Conservation (phyloP, 2,888 invertebrate species). For the Oscheius sp. region DNA sequence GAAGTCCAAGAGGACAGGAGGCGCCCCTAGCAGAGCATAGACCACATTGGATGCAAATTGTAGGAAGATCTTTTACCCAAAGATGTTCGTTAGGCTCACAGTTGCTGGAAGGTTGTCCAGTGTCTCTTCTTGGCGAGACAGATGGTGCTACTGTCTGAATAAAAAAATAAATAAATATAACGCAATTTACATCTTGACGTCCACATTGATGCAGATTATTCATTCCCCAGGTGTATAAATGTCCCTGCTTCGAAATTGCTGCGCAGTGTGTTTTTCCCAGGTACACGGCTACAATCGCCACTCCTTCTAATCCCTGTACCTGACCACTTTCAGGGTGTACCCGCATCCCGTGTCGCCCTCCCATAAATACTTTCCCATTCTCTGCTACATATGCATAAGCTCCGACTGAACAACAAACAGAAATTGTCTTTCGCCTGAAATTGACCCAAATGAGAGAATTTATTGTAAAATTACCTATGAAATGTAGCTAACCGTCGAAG, state of each 20-base stretch:
- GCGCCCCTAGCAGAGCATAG: slow-evolving; percentile 93
- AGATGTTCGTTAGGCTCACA: slow-evolving; percentile 52
- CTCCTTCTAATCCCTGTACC: slow-evolving; percentile 44
- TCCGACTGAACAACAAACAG: slow-evolving; percentile 91
- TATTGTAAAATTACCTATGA: slow-evolving; percentile 44
- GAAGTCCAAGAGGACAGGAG: slow-evolving; percentile 77
- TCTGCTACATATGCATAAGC: slow-evolving; percentile 91
- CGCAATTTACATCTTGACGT: slow-evolving; percentile 37
- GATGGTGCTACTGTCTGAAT: slow-evolving; percentile 23
- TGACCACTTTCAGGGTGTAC: slow-evolving; percentile 53
- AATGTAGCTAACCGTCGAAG: slow-evolving; percentile 45
- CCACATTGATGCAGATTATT: slow-evolving; percentile 99
- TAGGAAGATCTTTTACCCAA: slow-evolving; percentile 84
- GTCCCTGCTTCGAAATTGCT: slow-evolving; percentile 87
- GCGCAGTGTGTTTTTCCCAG: slow-evolving; percentile 97
- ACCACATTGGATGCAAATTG: slow-evolving; percentile 89
- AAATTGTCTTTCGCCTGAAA: slow-evolving; percentile 68
- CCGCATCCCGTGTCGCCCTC: slow-evolving; percentile 77
- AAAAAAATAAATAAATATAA: neutral
- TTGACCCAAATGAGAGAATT: neutral
- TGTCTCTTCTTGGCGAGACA: slow-evolving; percentile 45
- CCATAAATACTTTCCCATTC: slow-evolving; percentile 88
- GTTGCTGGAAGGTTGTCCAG: slow-evolving; percentile 24
- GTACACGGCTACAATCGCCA: slow-evolving; percentile 79
- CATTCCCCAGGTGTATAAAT: slow-evolving; percentile 93